A percentile compares a stretch with the other conserved stretches of the same genome.
phyloP scores from a whole-genome alignment of 2,113 vertebrate species.

The Vombatus ursinus region DNA sequence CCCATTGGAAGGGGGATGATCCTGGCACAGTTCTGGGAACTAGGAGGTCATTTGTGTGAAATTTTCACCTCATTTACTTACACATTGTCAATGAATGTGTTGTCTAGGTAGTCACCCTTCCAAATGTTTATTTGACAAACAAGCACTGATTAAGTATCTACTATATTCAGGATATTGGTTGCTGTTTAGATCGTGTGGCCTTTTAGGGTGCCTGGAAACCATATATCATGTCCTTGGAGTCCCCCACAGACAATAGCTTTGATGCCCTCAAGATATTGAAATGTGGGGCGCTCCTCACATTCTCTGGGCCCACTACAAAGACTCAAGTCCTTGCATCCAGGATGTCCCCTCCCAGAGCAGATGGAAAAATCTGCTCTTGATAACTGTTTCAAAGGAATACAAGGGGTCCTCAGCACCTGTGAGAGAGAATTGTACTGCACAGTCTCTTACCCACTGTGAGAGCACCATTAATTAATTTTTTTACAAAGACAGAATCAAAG shows the following conservation, averaged over 20 bases:
- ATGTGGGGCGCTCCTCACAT: background rate
- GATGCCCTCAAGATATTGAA: background rate
- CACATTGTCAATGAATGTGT: background rate
- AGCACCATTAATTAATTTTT: background rate
- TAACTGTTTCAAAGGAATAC: background rate
- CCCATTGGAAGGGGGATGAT: background rate
- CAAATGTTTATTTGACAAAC: background rate
- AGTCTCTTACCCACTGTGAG: background rate
- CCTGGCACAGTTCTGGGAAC: background rate
- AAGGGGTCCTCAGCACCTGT: background rate
- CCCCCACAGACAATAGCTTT: background rate
- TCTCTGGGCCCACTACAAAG: background rate
- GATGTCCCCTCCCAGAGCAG: background rate
- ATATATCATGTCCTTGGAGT: background rate
- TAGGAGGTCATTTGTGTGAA: background rate
- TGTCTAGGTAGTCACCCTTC: background rate
- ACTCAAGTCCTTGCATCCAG: background rate
- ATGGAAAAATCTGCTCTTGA: background rate
- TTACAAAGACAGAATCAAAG: no score
- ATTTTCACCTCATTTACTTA: background rate
- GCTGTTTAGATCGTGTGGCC: background rate
- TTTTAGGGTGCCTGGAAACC: background rate
- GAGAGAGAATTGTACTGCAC: background rate
- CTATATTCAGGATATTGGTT: background rate
- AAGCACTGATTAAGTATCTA: background rate